Evolutionary conservation across 2,888 invertebrate genomes (phyloP).

Genomic region (Lasius platythorax): DNA sequence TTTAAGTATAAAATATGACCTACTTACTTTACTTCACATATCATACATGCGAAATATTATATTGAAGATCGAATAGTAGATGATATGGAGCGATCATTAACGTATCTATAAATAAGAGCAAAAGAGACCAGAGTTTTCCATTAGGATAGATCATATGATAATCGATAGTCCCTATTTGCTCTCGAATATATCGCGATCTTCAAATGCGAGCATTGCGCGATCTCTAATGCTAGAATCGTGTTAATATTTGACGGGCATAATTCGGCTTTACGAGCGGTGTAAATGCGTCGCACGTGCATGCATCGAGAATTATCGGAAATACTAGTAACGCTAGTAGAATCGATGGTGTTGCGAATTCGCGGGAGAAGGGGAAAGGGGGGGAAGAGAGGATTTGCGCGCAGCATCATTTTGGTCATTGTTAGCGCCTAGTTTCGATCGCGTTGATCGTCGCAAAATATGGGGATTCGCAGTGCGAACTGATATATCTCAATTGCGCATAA

Average conservation of each 20-base stretch:
- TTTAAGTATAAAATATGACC: background rate
- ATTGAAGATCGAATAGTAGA: background rate
- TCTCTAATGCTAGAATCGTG: slow-evolving; percentile 64
- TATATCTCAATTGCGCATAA: slow-evolving; percentile 65
- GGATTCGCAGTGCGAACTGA: slow-evolving; percentile 48
- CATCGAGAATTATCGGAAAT: slow-evolving; percentile 80
- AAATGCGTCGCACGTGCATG: slow-evolving; percentile 76
- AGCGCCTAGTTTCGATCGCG: slow-evolving; percentile 55
- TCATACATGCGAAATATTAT: background rate
- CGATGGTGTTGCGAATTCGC: slow-evolving; percentile 72
- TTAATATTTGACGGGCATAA: slow-evolving; percentile 80
- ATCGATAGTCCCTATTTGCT: slow-evolving; percentile 66
- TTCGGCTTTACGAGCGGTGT: slow-evolving; percentile 78
- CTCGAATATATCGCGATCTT: slow-evolving; percentile 67
- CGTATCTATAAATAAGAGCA: background rate
- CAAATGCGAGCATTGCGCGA: slow-evolving; percentile 53
- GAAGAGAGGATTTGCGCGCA: slow-evolving; percentile 62
- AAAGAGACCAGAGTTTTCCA: background rate
- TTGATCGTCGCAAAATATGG: slow-evolving; percentile 56
- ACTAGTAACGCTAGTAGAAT: slow-evolving; percentile 74
- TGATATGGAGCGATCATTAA: background rate
- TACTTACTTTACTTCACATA: background rate
- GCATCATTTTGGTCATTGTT: slow-evolving; percentile 70
- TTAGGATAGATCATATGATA: slow-evolving; percentile 38
- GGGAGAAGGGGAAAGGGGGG: slow-evolving; percentile 56